These are phyloP conservation scores for Trichopoda pennipes DNA, from an alignment of 2,888 invertebrate species.

Conservation along the genomic window DNA sequence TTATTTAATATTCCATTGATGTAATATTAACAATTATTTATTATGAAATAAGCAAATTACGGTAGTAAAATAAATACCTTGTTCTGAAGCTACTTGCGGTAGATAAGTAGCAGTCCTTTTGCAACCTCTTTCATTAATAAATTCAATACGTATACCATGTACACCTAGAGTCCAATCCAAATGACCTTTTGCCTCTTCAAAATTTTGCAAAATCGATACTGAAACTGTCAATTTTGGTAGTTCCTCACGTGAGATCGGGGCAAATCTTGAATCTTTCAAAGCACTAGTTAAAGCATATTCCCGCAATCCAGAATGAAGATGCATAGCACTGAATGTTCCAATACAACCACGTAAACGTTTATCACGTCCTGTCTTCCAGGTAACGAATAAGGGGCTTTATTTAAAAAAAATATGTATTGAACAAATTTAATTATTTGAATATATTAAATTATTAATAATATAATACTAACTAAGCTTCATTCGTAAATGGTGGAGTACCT, in stretches of 20 bases:
- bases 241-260: conserved; percentile 96
- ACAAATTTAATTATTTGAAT: neutral
- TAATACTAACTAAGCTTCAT: conserved; percentile 95
- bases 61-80: conserved; percentile 88
- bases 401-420: neutral
- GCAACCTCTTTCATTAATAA: conserved; percentile 94
- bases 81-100: conserved; percentile 98
- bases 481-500: conserved; percentile 94
- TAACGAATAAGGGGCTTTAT: conserved; percentile 97
- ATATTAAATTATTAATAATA: conserved; percentile 36
- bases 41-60: too few relatives aligned
- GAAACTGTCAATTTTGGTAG: conserved; percentile 95
- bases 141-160: conserved; percentile 99
- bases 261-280: conserved; percentile 97
- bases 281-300: conserved; percentile 99
- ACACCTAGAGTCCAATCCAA: conserved; percentile 98
- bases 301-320: conserved; percentile 94
- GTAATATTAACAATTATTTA: too few relatives aligned
- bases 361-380: conserved; percentile 99
- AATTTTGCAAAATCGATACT: conserved; percentile 95
- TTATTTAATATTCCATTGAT: too few relatives aligned
- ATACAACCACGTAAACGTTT: conserved; percentile 98
- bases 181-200: conserved; percentile 97
- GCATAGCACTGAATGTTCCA: conserved; percentile 98
- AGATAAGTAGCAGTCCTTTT: conserved; percentile 98